Base-by-base conservation (phyloP, 2,113 vertebrate species). In the Cyanoramphus novaezelandiae region DNA sequence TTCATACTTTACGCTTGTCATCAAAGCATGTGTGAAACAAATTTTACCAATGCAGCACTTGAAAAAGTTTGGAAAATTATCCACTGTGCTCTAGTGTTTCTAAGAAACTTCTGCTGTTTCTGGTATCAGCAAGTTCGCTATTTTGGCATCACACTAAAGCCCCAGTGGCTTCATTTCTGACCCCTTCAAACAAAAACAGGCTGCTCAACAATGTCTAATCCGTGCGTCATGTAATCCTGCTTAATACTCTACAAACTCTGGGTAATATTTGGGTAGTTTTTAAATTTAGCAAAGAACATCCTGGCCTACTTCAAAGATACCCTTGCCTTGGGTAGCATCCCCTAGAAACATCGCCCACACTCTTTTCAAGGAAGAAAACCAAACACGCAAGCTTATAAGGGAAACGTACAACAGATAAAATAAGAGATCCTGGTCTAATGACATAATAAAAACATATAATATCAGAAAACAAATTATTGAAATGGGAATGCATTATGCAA, bases 281-380 rank as follows among this genome's bases (percentile, higher is more conserved):
- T 98, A 98, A 97, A 98, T 97, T 94, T 96, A 86, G 94, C 96
- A 96, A 95, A 97, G 98, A 98, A 98, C 98, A 99, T 98, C 98
- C 97, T 96, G 98, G 88, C 97, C 98, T 98, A 98, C 94, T 98
- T 99, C 97, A 98, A 95, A 92, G 90, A 94, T 63, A 93, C 91
- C 69, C 47, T 87, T 21, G 71, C 84, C 84, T 82, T 75, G 35
- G 50, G 83, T 75, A 92, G 43, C 4, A 1, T 78, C 83, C 85
- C 74, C 86, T 59, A n/a, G 59, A 79, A 91, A 83, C 8, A 6
- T 72, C 57, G 1, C 82, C 53, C 65, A 71, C 39, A 9, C 46
- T 68, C 14, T 23, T n/a, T 83, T 69, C 89, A 80, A 65, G 69
- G 18, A 33, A 46, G 57, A 65, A 86, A 72, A 68, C 21, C 67